Evolutionary conservation across 2,888 invertebrate genomes (phyloP).

Genomic region (Callosobruchus maculatus): DNA sequence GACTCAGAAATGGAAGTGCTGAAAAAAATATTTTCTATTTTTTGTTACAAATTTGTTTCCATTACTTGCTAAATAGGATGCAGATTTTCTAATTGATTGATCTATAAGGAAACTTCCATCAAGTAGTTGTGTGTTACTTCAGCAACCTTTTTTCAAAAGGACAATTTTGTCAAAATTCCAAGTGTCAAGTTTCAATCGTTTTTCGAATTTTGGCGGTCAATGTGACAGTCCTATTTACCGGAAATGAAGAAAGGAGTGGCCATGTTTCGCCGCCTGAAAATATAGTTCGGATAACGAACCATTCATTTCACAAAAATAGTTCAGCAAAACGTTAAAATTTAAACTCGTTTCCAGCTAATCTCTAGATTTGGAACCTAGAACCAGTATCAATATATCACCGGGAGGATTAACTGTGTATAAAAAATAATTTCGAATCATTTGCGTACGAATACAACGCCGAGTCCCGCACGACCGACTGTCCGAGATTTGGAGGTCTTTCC

Average conservation of each 20-base stretch:
- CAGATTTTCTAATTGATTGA: too few species aligned
- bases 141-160: neutral
- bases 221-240: conserved; percentile 28
- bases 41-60: too few species aligned
- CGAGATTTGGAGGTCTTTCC: conserved; percentile 56
- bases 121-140: neutral
- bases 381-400: neutral
- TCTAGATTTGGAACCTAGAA: neutral
- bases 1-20: too few species aligned
- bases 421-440: neutral
- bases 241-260: conserved; percentile 22
- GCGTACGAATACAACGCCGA: conserved; percentile 50
- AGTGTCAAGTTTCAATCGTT: neutral
- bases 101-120: neutral
- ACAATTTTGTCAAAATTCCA: neutral
- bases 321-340: neutral
- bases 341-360: neutral
- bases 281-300: conserved; percentile 17
- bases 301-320: neutral
- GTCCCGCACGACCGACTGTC: conserved; percentile 28
- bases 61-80: too few species aligned
- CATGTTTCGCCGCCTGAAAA: conserved; percentile 27
- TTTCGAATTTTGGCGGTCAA: conserved; percentile 30
- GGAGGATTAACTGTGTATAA: neutral
- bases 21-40: too few species aligned